Evolutionary conservation across 2,797 vertebrate species (phyloP).

Genomic region (Nannoperca obscura): DNA sequence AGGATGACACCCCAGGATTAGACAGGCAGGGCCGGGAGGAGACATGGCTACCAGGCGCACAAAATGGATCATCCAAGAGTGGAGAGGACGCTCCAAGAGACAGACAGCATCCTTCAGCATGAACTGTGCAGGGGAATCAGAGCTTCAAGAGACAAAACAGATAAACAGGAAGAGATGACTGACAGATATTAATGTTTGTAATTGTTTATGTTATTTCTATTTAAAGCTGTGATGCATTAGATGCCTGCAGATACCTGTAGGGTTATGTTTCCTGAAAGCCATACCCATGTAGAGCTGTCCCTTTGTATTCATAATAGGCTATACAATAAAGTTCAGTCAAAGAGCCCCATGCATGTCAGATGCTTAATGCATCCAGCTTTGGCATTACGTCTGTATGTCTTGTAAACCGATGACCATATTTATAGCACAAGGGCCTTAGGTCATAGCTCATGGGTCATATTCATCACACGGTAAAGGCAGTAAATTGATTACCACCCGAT

Average conservation of each 20-base stretch:
- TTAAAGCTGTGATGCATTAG: conserved; percentile 28
- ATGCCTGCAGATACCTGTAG: not conserved
- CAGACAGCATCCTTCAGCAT: conserved; percentile 36
- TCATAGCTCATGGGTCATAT: conserved; percentile 58
- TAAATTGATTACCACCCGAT: conserved; percentile 70
- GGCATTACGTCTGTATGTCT: conserved; percentile 52
- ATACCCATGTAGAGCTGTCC: conserved; percentile 4
- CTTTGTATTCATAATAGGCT: conserved; percentile 24
- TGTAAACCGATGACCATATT: conserved; percentile 68
- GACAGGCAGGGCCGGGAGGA: conserved; percentile 36
- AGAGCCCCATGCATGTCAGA: not conserved
- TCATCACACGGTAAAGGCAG: conserved; percentile 62
- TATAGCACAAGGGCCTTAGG: conserved; percentile 61
- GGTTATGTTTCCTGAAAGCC: conserved; percentile 23
- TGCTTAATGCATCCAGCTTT: conserved; percentile 39
- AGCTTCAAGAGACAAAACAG: conserved; percentile 36
- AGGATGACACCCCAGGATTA: conserved; percentile 57
- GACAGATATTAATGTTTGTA: conserved; percentile 38
- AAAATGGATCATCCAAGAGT: conserved; percentile 37
- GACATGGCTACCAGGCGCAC: conserved; percentile 6
- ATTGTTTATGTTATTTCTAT: conserved; percentile 19
- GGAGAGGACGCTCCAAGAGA: conserved; percentile 27
- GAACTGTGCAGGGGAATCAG: conserved; percentile 8
- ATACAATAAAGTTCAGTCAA: conserved; percentile 14
- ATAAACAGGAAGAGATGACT: conserved; percentile 32